These are phyloP conservation scores for Atherinosoma microstoma DNA, from an alignment of 2,797 vertebrate genomes.

Conservation along the genomic window DNA sequence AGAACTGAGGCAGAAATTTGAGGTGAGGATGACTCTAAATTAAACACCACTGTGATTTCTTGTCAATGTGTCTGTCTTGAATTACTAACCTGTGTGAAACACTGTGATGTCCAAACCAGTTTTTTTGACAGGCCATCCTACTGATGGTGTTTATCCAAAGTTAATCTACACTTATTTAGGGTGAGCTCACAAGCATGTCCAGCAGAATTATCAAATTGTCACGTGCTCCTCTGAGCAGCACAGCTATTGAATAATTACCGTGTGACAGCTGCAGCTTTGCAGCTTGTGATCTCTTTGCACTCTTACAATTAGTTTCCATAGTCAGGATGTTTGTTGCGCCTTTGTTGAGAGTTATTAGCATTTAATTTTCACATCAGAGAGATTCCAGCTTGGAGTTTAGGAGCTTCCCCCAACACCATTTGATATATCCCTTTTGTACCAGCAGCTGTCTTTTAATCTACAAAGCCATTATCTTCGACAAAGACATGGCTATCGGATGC, in stretches of 20 bases:
- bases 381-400: constrained; percentile 4
- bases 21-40: constrained; percentile 85
- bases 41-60: background rate
- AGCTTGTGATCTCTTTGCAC: background rate
- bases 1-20: constrained; percentile 95
- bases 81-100: background rate
- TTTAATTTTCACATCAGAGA: constrained; percentile 16
- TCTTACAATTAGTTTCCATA: constrained; percentile 1
- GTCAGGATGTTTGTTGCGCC: background rate
- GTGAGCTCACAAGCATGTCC: background rate
- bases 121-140: background rate
- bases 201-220: constrained; percentile 17
- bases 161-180: background rate
- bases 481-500: background rate
- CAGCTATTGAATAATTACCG: constrained; percentile 9
- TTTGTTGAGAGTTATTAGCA: background rate
- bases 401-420: constrained; percentile 4
- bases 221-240: constrained; percentile 1
- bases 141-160: background rate
- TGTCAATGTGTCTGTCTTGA: constrained; percentile 7
- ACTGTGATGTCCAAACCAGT: background rate
- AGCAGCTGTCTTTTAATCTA: constrained; percentile 19
- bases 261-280: constrained; percentile 22
- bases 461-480: constrained; percentile 11
- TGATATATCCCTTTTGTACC: background rate